phyloP scores from a whole-genome alignment of 2,888 invertebrate genomes.

The Cerastis leucographa region DNA sequence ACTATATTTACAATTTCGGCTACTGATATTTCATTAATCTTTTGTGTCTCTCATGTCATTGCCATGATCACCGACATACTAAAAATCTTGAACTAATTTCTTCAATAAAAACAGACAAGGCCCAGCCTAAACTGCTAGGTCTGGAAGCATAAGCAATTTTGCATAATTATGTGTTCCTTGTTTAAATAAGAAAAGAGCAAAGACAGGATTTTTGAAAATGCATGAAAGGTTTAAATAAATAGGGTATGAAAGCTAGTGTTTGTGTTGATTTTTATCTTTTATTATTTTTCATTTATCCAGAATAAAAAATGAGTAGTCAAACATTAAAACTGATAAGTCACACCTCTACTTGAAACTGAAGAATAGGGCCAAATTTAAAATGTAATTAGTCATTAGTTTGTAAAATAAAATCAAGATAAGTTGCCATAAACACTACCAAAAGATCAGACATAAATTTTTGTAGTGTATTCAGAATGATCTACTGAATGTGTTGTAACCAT shows the following conservation, averaged over 20 bases:
- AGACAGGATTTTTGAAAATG: background rate
- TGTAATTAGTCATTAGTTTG: background rate
- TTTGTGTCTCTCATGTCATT: conserved; percentile 12
- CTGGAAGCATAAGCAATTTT: background rate
- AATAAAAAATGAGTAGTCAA: background rate
- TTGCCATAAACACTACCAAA: background rate
- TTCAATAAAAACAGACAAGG: background rate
- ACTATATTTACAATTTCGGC: background rate
- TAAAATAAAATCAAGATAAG: background rate
- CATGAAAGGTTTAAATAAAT: background rate
- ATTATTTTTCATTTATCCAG: background rate
- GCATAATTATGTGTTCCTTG: no score
- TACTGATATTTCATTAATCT: conserved; percentile 1
- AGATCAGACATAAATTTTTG: background rate
- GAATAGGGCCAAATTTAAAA: background rate
- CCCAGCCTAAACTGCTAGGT: background rate
- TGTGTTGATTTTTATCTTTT: no score
- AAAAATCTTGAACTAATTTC: background rate
- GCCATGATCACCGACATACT: background rate
- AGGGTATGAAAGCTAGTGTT: background rate
- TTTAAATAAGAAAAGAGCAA: background rate
- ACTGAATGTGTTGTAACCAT: no score
- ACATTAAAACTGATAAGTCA: background rate
- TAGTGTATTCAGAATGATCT: background rate
- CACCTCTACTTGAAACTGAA: background rate